Evolutionary conservation across 2,113 vertebrate genomes (phyloP).

Genomic region (Hymenochirus boettgeri): DNA sequence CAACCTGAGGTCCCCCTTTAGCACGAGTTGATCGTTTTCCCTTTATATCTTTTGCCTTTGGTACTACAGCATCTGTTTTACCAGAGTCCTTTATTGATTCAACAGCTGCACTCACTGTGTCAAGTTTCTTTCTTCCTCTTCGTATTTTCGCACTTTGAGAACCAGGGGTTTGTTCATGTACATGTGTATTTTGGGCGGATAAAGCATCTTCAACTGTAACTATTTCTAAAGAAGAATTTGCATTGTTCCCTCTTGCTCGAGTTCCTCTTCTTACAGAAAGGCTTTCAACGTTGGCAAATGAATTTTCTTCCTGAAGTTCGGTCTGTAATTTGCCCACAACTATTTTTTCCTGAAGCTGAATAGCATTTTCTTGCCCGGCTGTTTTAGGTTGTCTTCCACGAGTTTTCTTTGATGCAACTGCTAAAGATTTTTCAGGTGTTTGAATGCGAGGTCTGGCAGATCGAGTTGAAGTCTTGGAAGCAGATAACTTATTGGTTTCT

Average conservation of each 20-base stretch:
- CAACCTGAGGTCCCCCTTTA: constrained; percentile 5
- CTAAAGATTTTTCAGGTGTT: not conserved
- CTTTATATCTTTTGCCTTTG: not conserved
- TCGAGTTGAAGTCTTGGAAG: constrained; percentile 1
- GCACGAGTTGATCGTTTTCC: constrained; percentile 37
- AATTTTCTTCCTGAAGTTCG: not conserved
- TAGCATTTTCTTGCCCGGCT: not conserved
- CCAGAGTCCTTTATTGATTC: not conserved
- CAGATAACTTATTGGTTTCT: not conserved
- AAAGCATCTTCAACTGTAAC: not conserved
- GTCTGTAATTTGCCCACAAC: not conserved
- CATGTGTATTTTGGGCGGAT: no score
- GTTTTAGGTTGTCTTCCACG: constrained; percentile 8
- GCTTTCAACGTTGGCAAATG: not conserved
- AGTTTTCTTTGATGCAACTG: not conserved
- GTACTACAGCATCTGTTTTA: not conserved
- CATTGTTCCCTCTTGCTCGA: not conserved
- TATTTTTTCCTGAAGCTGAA: no score
- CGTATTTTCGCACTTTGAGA: not conserved
- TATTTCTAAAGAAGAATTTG: not conserved
- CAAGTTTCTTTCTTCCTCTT: constrained; percentile 34
- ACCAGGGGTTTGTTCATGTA: not conserved
- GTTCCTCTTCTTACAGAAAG: not conserved
- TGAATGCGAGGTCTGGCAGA: not conserved
- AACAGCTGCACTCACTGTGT: not conserved